Evolutionary conservation across 2,113 vertebrate genomes (phyloP).

Genomic region (Pomatostomus ruficeps): DNA sequence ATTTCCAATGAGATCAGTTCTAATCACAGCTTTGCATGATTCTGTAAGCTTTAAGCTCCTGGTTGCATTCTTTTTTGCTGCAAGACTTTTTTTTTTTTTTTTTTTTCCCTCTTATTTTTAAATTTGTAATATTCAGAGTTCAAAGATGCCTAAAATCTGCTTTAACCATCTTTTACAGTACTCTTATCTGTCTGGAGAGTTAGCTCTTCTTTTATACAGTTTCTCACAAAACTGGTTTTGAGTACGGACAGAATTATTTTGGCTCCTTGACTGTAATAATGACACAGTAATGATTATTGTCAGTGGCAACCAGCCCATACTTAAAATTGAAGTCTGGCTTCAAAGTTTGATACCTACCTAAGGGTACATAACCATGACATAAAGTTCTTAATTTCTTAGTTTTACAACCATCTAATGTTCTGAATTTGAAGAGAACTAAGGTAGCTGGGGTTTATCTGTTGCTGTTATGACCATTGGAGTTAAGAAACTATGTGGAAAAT

Average conservation of each 20-base stretch:
- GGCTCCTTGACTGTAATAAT: not conserved
- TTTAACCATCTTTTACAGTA: not conserved
- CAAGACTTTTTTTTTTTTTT: not conserved
- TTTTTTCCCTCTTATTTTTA: rapidly evolving
- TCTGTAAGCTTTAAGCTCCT: not conserved
- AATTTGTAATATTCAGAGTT: not conserved
- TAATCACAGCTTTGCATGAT: not conserved
- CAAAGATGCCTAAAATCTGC: not conserved
- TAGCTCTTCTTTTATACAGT: not conserved
- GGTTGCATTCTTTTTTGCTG: not conserved
- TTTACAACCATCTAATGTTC: not conserved
- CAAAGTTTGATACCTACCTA: not conserved
- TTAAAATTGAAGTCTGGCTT: not conserved
- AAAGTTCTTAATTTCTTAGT: not conserved
- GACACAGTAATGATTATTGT: not conserved
- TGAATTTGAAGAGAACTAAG: not conserved
- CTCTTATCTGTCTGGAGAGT: not conserved
- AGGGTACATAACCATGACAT: not conserved
- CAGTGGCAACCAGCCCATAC: not conserved
- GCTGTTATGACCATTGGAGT: not conserved
- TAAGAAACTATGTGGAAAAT: not conserved
- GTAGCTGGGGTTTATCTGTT: not conserved
- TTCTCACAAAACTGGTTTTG: not conserved
- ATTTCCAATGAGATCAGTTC: not conserved
- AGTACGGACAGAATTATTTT: not conserved